Evolutionary conservation across 2,888 invertebrate genomes (phyloP), one percentile per base, ranked within the genome.

Genomic region (Strigamia transsilvanica): DNA sequence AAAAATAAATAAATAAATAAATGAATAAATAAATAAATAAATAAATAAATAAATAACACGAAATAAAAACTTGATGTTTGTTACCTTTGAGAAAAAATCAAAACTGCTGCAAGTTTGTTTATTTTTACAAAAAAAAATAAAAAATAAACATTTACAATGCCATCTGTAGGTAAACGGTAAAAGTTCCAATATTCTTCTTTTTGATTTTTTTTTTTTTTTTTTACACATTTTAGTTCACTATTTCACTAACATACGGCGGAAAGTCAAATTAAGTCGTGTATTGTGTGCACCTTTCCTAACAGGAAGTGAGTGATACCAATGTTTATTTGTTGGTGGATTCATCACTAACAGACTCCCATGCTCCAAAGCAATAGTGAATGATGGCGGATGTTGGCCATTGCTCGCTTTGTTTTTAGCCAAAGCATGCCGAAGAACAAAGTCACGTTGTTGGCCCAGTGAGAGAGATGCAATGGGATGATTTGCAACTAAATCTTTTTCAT

Each of bases 291-390:
- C 90, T 86, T 91, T 92, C 42, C 92, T 88, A 6, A 87, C 88
- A 0, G 93, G 93, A 83, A 93, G 87, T 6, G 92, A 91, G 87
- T 93, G 93, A 86, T 93, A 93, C 93, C 93, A 93, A 85, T 89
- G 87, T 81, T 90, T 88, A 85, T 93, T 93, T 1, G 93, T 93
- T 0, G 93, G 93, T 15, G 91, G 90, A 86, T 93, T 92, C 93
- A 93, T 93, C 82, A 93, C 85, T 80, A 93, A 87, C 51, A 93
- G 86, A 86, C 92, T 92, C 5, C 93, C 93, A 86, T 92, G 91
- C 84, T 92, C 90, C 85, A 93, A 78, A 10, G 38, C 18, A 41
- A 83, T 3, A 13, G 81, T 83, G n/a, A 82, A 18, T 12, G 81
- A 51, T 21, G 80, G 80, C n/a, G 80, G 46, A n/a, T 34, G 15